Percentiles rank a stretch among this genome's conserved stretches.
Conservation (phyloP, 2,888 invertebrate genomes). For the Trichogramma evanescens region DNA sequence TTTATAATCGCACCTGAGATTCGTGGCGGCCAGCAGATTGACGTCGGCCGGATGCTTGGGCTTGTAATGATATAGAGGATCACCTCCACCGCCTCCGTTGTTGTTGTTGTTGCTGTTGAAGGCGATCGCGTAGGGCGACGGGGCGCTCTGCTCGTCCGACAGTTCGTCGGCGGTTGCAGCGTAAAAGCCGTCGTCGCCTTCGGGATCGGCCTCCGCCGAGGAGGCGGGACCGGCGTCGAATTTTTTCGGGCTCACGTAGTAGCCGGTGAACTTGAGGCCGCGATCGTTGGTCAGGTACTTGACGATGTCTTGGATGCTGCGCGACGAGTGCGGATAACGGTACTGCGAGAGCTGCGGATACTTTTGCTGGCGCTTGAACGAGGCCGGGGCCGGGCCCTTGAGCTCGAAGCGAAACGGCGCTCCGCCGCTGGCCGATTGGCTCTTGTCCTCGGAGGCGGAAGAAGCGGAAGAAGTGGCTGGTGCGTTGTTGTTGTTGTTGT, state of each 20-base stretch:
- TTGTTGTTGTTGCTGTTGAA: constrained; percentile 33
- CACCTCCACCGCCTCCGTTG: constrained; percentile 34
- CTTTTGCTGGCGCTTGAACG: constrained; percentile 36
- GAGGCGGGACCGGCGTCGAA: constrained; percentile 29
- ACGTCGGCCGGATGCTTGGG: constrained; percentile 69
- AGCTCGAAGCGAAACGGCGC: constrained; percentile 48
- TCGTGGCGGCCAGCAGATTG: constrained; percentile 60
- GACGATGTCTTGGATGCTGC: constrained; percentile 46
- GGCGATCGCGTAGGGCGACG: constrained; percentile 32
- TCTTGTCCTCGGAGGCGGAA: constrained; percentile 1
- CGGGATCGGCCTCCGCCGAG: background rate
- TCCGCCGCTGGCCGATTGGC: background rate
- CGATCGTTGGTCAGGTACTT: constrained; percentile 39
- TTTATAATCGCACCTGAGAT: constrained; percentile 33
- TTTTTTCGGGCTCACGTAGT: constrained; percentile 43
- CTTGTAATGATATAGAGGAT: constrained; percentile 65
- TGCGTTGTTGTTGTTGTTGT: background rate
- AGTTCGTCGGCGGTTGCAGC: constrained; percentile 33
- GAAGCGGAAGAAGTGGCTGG: constrained; percentile 11
- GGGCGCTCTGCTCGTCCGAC: constrained; percentile 29
- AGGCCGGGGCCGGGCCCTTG: constrained; percentile 38
- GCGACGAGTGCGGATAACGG: constrained; percentile 39
- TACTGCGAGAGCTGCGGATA: constrained; percentile 44
- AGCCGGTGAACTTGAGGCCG: constrained; percentile 45
- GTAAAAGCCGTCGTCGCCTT: constrained; percentile 26